These are phyloP conservation scores for Daphoenositta chrysoptera DNA, from an alignment of 2,113 vertebrate species.

Conservation along the genomic window DNA sequence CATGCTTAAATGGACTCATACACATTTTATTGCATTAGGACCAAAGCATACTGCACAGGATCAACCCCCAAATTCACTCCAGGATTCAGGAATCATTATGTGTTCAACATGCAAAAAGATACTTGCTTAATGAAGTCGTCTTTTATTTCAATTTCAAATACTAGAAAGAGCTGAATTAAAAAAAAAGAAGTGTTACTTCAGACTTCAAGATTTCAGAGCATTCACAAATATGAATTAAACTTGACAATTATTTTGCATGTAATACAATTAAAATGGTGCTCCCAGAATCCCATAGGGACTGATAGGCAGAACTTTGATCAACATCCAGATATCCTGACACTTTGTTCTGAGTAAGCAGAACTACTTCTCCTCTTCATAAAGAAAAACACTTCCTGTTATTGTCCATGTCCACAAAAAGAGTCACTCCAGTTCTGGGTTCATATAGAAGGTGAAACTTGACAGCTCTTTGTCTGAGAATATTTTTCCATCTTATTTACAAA, in stretches of 20 bases:
- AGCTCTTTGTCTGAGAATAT: neutral
- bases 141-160: neutral
- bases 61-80: neutral
- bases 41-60: neutral
- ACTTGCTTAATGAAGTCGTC: neutral
- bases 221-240: neutral
- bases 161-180: neutral
- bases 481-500: slow-evolving; percentile 9
- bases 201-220: neutral
- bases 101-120: neutral
- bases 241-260: neutral
- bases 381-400: neutral
- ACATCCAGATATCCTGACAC: neutral
- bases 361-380: neutral
- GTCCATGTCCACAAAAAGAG: neutral
- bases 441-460: neutral
- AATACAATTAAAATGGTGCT: neutral
- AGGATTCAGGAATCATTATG: neutral
- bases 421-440: neutral
- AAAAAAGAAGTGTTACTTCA: neutral
- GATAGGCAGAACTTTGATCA: neutral
- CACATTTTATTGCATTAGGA: neutral
- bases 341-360: neutral
- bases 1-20: neutral
- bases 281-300: neutral